Conservation (phyloP, 2,888 invertebrate genomes). For the Lomographa bimaculata region DNA sequence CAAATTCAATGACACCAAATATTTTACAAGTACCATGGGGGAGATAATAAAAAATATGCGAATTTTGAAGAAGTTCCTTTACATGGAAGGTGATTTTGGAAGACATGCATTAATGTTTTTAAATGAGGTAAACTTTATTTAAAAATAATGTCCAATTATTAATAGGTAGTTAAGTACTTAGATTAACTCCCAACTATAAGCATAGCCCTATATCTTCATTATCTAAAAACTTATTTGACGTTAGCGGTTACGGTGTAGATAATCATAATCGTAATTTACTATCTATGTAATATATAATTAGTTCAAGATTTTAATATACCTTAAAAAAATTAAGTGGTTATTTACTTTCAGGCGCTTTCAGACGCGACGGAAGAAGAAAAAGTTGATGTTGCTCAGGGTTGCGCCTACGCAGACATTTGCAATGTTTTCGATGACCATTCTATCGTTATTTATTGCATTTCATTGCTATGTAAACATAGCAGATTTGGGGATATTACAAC, state of each 20-base stretch:
- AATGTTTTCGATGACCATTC: conserved; percentile 67
- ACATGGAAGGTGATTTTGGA: conserved; percentile 63
- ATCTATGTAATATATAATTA: no score
- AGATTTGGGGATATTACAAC: conserved; percentile 46
- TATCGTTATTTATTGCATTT: conserved; percentile 54
- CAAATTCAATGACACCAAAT: conserved; percentile 69
- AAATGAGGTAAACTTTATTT: conserved; percentile 67
- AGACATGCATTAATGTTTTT: conserved; percentile 66
- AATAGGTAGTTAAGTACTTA: no score
- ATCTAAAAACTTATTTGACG: no score
- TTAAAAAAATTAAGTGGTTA: no score
- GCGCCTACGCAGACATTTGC: conserved; percentile 65
- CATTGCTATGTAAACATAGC: conserved; percentile 60
- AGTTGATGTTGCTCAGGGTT: conserved; percentile 61
- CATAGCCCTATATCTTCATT: no score
- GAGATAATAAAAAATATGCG: conserved; percentile 72
- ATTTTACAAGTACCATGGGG: conserved; percentile 56
- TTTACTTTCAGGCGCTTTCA: conserved; percentile 52
- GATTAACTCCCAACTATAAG: no score
- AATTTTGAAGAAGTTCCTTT: conserved; percentile 69
- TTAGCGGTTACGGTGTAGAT: no score
- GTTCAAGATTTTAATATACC: no score
- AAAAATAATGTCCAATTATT: no score
- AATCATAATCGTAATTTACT: no score
- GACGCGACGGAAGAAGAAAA: conserved; percentile 53